Base-by-base conservation (phyloP, 2,113 vertebrate species). In the Xiphias gladius region DNA sequence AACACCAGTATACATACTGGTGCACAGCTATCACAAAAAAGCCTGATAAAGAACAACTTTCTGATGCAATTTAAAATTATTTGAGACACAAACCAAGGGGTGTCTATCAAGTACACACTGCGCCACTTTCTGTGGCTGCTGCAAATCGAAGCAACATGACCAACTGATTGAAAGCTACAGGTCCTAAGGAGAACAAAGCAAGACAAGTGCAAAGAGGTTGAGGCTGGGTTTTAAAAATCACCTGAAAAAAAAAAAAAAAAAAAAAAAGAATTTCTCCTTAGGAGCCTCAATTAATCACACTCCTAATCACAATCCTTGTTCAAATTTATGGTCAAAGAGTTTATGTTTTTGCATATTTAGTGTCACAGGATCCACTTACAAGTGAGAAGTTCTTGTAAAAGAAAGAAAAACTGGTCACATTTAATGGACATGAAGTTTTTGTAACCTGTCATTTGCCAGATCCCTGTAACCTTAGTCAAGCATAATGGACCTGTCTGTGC, bases 141-240 rank as follows among this genome's bases (percentile, higher is more conserved):
- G 88, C 76, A 72, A 79, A 76, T 83, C 72, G 87, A 85, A 74
- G 78, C 50, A 70, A 41, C 67, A 66, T 26, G 4, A 78, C 76
- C 73, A 70, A 73, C 54, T 55, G 2, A 32, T 66, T 76, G 41
- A 80, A 90, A 84, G 74, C 74, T 80, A 73, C 79, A 86, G 4
- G 73, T 73, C 57, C 79, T 37, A 54, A 64, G 41, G 70, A 37
- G 32, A 76, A 58, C 13, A 1, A 16, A 71, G 37, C 46, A 54
- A 66, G 4, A 67, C 58, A 26, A 72, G 76, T 0, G 65, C 69
- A 83, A 73, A 0, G 32, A 80, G 57, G 69, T 54, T 0, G 46
- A 72, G 70, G 12, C 61, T 43, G 39, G n/a, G n/a, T n/a, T n/a
- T n/a, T n/a, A 35, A 37, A 52, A 59, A 46, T 73, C 82, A 17